A percentile compares a stretch with the other conserved stretches of the same genome.
Evolutionary conservation across 1,140 invertebrate species (phyloP).

Genomic region (Sycobia sp.): DNA sequence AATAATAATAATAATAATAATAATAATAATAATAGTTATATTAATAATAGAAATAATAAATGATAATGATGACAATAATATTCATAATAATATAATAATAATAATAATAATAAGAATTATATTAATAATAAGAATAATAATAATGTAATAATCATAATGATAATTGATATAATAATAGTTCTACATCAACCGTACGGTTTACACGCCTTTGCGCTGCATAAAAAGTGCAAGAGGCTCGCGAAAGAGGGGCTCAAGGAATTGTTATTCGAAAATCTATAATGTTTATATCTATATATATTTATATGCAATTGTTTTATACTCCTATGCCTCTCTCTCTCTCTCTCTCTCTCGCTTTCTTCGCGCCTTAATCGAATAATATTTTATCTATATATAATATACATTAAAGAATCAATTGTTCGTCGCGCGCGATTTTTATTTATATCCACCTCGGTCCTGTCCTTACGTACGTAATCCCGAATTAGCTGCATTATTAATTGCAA

Average conservation of each 20-base stretch:
- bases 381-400: too few relatives aligned
- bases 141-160: slow-evolving; percentile 37
- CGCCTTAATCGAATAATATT: too few relatives aligned
- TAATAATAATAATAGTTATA: slow-evolving; percentile 40
- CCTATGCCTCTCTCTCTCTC: background rate
- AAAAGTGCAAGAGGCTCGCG: slow-evolving; percentile 42
- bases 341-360: too few relatives aligned
- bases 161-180: slow-evolving; percentile 43
- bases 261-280: slow-evolving; percentile 36
- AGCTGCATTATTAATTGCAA: too few relatives aligned
- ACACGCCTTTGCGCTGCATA: slow-evolving; percentile 39
- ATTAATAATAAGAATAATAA: slow-evolving; percentile 42
- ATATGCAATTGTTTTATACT: slow-evolving; percentile 37
- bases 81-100: slow-evolving; percentile 60
- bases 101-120: slow-evolving; percentile 52
- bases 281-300: too few relatives aligned
- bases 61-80: too few relatives aligned
- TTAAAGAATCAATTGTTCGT: too few relatives aligned
- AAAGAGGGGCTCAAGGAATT: slow-evolving; percentile 5
- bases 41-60: slow-evolving; percentile 39
- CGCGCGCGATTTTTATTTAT: too few relatives aligned
- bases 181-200: slow-evolving; percentile 38
- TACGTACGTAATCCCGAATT: too few relatives aligned
- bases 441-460: too few relatives aligned
- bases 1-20: slow-evolving; percentile 54